Conservation (phyloP, 2,888 invertebrate species). For the Lysandra coridon region DNA sequence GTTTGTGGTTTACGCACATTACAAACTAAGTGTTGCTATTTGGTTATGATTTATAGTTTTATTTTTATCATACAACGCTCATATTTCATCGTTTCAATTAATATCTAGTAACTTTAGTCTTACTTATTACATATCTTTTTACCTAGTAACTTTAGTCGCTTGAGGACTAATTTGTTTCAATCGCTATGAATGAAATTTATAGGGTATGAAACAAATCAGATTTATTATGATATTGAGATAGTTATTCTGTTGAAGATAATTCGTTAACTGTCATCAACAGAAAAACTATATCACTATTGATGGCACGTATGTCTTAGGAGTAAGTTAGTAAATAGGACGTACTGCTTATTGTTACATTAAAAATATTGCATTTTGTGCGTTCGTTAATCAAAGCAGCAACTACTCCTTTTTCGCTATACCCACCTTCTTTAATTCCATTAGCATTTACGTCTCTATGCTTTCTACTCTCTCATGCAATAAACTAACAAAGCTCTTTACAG, state of each 20-base stretch:
- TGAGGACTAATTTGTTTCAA: no score
- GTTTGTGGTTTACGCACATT: slow-evolving; percentile 51
- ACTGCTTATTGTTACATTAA: neutral
- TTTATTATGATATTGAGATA: no score
- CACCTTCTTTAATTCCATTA: neutral
- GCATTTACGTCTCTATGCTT: neutral
- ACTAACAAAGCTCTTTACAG: neutral
- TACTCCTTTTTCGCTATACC: neutral
- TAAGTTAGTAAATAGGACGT: no score
- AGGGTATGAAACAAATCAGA: no score
- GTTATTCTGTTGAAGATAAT: no score
- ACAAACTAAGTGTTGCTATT: slow-evolving; percentile 11
- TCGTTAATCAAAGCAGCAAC: neutral
- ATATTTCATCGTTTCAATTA: neutral
- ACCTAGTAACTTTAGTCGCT: neutral
- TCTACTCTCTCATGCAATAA: slow-evolving; percentile 1
- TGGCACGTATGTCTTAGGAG: no score
- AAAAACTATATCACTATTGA: no score
- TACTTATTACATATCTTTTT: neutral
- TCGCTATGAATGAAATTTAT: no score
- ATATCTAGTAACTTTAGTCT: neutral
- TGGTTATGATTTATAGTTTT: neutral
- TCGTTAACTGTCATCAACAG: no score
- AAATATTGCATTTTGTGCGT: neutral
- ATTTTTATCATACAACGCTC: neutral